These are phyloP conservation scores for Dendrocincla tyrannina DNA, from an alignment of 2,797 vertebrate species.

Conservation along the genomic window DNA sequence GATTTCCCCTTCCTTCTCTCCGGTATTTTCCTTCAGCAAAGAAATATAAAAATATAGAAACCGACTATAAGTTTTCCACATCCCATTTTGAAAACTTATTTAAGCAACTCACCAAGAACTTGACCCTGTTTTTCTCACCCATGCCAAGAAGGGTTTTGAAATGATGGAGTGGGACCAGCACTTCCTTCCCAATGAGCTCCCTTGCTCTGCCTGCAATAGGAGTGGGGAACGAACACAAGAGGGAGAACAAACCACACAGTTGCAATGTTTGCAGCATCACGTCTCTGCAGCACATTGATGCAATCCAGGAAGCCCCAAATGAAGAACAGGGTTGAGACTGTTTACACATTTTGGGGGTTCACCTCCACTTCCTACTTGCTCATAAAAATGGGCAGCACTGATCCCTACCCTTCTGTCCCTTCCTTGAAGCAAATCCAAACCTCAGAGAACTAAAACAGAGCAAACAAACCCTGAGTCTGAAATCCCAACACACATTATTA, in stretches of 20 bases:
- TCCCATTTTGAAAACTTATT: background rate
- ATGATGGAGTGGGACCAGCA: background rate
- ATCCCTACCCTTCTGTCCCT: background rate
- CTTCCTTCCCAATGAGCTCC: background rate
- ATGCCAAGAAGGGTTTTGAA: background rate
- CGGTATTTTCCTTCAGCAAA: background rate
- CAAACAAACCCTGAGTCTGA: background rate
- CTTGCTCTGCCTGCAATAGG: background rate
- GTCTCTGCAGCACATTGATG: background rate
- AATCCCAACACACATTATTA: background rate
- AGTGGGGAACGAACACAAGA: constrained; percentile 47
- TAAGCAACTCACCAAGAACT: background rate
- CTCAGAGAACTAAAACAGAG: background rate
- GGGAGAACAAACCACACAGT: constrained; percentile 56
- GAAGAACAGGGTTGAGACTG: background rate
- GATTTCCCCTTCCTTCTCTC: background rate
- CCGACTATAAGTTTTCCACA: background rate
- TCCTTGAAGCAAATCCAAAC: background rate
- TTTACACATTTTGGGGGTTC: background rate
- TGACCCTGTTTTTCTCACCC: background rate
- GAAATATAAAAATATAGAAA: background rate
- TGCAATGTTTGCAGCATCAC: background rate
- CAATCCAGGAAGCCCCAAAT: background rate
- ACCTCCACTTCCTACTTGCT: background rate
- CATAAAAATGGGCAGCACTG: background rate